These are phyloP conservation scores for Iguana delicatissima DNA, from an alignment of 2,797 vertebrate species.

Conservation along the genomic window DNA sequence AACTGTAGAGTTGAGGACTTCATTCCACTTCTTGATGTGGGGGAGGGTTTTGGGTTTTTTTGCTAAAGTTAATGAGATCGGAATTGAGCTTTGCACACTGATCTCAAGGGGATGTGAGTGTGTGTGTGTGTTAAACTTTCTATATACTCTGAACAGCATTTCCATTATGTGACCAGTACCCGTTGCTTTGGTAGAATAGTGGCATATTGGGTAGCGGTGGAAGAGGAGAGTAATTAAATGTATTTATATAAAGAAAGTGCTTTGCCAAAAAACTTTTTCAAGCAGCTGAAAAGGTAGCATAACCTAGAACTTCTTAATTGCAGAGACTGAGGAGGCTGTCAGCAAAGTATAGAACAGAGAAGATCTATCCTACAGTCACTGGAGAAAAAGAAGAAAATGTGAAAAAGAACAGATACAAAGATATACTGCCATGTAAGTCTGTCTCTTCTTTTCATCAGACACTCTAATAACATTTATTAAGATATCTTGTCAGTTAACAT, in stretches of 20 bases:
- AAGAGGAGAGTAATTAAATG: neutral
- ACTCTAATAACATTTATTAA: slow-evolving; percentile 50
- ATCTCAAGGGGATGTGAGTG: neutral
- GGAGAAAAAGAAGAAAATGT: slow-evolving; percentile 98
- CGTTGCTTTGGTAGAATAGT: neutral
- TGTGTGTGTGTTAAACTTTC: neutral
- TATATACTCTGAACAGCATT: neutral
- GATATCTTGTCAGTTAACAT: slow-evolving; percentile 32
- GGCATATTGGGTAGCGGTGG: neutral
- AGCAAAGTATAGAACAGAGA: slow-evolving; percentile 97
- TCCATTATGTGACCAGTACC: neutral
- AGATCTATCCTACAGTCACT: slow-evolving; percentile 95
- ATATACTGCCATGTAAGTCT: slow-evolving; percentile 97
- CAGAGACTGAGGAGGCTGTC: slow-evolving; percentile 96
- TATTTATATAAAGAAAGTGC: neutral
- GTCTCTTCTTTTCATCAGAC: slow-evolving; percentile 54
- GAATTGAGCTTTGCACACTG: neutral
- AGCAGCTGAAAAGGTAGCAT: slow-evolving; percentile 14
- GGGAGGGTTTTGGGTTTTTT: too few species aligned
- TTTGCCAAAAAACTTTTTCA: neutral
- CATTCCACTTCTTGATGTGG: neutral
- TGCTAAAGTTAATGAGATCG: neutral
- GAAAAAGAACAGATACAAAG: slow-evolving; percentile 99
- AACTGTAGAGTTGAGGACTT: neutral
- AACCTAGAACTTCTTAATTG: slow-evolving; percentile 69